These are phyloP conservation scores for Cynopterus brachyotis DNA, from an alignment of 2,113 vertebrate species.

Conservation along the genomic window DNA sequence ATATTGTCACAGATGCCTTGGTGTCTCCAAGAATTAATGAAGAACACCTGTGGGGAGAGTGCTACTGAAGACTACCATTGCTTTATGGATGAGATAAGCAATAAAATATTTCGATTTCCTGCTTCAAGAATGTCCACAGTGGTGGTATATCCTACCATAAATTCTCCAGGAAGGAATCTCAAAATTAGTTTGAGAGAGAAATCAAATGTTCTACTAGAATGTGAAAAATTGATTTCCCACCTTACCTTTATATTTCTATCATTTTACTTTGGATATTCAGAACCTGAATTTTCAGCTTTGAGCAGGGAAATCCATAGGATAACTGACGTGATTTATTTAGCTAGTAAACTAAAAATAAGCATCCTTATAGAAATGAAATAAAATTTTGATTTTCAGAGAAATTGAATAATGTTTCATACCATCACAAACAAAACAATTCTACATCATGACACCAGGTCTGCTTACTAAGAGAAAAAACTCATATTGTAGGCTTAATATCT, in stretches of 20 bases:
- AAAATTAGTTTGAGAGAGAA: conserved; percentile 29
- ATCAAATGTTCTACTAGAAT: background rate
- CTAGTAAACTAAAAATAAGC: background rate
- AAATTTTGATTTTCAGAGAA: background rate
- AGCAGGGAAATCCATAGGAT: background rate
- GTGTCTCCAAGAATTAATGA: background rate
- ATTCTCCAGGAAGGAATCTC: background rate
- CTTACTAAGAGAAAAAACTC: background rate
- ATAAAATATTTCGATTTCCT: conserved; percentile 32
- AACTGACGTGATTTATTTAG: background rate
- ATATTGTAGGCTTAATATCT: no score
- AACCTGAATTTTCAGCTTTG: background rate
- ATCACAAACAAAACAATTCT: background rate
- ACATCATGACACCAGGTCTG: background rate
- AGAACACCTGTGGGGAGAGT: background rate
- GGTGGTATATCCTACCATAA: fast-evolving
- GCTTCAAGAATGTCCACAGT: background rate
- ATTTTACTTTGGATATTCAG: background rate
- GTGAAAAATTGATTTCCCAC: background rate
- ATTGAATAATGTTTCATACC: background rate
- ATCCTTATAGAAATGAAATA: background rate
- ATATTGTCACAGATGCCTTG: background rate
- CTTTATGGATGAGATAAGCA: background rate
- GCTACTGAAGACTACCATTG: background rate
- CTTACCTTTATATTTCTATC: background rate